A percentile compares a stretch with the other conserved stretches of the same genome.
These are phyloP conservation scores for Aspiorhynchus laticeps DNA, from an alignment of 2,113 vertebrate genomes.

Conservation along the genomic window DNA sequence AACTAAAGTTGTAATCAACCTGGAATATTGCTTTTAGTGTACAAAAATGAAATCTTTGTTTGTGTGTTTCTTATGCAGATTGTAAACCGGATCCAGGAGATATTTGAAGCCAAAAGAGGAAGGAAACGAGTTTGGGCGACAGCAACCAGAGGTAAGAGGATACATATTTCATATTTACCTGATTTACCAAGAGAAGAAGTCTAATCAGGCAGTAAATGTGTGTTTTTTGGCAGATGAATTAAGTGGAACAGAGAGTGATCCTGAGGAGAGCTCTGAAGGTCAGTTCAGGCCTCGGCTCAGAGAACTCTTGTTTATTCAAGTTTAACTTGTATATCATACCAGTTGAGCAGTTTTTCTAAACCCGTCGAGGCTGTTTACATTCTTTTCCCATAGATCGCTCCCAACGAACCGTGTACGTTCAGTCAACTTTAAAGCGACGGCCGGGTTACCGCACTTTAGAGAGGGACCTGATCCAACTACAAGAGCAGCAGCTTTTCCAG, in stretches of 20 bases:
- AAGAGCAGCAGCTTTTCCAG: conserved; percentile 94
- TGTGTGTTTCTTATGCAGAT: conserved; percentile 75
- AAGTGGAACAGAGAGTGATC: conserved; percentile 93
- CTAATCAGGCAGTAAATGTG: neutral
- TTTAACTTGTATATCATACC: neutral
- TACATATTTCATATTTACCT: neutral
- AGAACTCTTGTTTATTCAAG: conserved; percentile 3
- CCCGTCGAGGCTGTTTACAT: conserved; percentile 13
- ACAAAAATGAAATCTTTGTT: neutral
- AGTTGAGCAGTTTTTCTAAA: neutral
- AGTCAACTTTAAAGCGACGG: conserved; percentile 83
- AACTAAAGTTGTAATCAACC: neutral
- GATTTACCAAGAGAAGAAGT: neutral
- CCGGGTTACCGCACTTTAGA: conserved; percentile 92
- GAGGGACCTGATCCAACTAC: conserved; percentile 90
- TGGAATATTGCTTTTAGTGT: neutral
- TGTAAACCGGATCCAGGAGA: conserved; percentile 88
- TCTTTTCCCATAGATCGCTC: conserved; percentile 69
- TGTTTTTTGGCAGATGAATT: conserved; percentile 85
- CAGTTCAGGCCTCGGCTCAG: conserved; percentile 54
- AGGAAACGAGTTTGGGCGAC: conserved; percentile 83
- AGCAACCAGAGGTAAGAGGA: conserved; percentile 78
- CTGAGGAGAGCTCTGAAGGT: conserved; percentile 89
- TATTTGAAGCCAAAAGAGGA: conserved; percentile 93
- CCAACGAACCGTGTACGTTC: conserved; percentile 80